These are phyloP conservation scores for Chaetura pelagica DNA, from an alignment of 2,113 vertebrate species.

Conservation along the genomic window DNA sequence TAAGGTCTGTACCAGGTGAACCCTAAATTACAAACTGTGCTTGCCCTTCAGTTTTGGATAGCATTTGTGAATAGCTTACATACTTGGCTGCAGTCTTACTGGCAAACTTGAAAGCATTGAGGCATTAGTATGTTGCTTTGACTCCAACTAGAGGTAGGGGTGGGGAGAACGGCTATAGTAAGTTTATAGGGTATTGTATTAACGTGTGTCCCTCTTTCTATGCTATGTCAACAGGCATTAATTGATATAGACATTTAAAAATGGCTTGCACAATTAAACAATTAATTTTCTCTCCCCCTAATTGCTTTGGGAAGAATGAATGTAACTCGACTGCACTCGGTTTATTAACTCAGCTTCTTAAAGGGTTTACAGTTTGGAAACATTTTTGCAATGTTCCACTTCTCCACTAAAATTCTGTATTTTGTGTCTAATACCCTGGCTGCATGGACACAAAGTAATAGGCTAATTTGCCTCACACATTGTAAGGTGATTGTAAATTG, in stretches of 20 bases:
- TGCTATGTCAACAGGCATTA: background rate
- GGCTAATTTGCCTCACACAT: background rate
- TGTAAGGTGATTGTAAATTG: background rate
- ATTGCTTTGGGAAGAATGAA: conserved; percentile 33
- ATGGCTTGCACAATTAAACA: background rate
- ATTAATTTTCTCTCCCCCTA: background rate
- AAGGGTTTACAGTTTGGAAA: background rate
- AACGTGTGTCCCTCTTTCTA: background rate
- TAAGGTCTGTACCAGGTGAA: conserved; percentile 34
- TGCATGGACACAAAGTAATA: background rate
- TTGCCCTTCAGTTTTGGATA: background rate
- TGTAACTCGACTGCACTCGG: background rate
- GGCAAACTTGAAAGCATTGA: conserved; percentile 2
- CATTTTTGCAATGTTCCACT: background rate
- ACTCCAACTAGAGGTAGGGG: background rate
- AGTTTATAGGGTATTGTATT: background rate
- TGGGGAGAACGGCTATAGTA: background rate
- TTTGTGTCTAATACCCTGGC: background rate
- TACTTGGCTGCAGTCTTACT: conserved; percentile 6
- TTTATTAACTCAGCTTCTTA: conserved; percentile 31
- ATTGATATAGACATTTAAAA: background rate
- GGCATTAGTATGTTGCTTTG: background rate
- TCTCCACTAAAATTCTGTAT: background rate
- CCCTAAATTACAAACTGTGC: conserved; percentile 1
- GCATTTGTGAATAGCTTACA: conserved; percentile 17